Evolutionary conservation across 2,797 vertebrate genomes (phyloP), one percentile per base, ranked within the genome.

Genomic region (Eupleurogrammus muticus): DNA sequence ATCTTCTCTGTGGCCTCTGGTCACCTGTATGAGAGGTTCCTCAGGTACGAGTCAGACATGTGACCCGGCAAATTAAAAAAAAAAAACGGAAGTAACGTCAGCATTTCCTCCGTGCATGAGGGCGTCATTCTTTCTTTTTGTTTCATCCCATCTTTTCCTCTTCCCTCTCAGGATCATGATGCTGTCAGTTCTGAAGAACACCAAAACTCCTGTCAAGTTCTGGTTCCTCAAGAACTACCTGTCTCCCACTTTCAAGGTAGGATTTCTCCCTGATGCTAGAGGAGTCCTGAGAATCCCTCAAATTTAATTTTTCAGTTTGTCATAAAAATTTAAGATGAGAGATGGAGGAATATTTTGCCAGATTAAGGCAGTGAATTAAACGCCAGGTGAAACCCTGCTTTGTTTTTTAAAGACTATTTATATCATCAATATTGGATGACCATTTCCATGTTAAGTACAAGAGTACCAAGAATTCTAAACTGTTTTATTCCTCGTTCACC

Each of bases 151-250:
- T 14, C 24, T 35, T 21, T 47, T 63, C 64, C 5, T 16, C 49
- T 66, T 52, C 23, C 17, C 69, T 80, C 64, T 65, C 87, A 99
- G 97, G 89, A 99, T 99, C 87, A 99, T 99, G 98, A 99, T 99
- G 97, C 87, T 99, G 72, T 98, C 98, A 13, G 98, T 99, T 63
- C 90, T 99, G 90, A 99, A 99, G 86, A 94, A 99, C 75, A 99
- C 98, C 35, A 95, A 96, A 93, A 99, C 97, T 14, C 97, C 96
- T 0, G 96, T 99, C 80, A 99, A 99, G 88, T 99, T 99, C 87
- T 99, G 98, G 98, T 99, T 99, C 90, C 94, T 99, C 89, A 99
- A 99, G 94, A 99, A 99, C 92, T 99, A 98, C 87, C 94, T 99
- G 87, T 99, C 98, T 2, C 98, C 98, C 21, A 94, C 96, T 0